Evolutionary conservation across 2,113 vertebrate genomes (phyloP).

Genomic region (Piprites chloris): DNA sequence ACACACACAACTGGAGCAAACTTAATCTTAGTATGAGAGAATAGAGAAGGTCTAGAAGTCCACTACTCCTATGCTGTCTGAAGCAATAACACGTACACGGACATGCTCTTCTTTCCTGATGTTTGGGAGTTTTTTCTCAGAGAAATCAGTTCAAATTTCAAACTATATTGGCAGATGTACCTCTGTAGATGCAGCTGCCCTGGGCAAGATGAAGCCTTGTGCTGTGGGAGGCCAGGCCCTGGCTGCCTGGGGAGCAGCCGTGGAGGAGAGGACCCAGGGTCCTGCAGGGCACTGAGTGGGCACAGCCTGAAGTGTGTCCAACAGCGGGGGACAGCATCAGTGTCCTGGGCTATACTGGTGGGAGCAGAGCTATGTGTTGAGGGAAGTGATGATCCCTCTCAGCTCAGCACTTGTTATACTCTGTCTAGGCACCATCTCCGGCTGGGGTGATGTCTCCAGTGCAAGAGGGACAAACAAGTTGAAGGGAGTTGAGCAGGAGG

Average conservation of each 20-base stretch:
- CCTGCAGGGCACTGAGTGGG: neutral
- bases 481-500: neutral
- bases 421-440: neutral
- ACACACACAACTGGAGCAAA: neutral
- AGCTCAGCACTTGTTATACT: neutral
- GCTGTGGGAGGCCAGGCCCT: neutral
- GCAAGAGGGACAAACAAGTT: neutral
- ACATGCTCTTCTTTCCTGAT: neutral
- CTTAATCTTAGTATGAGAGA: neutral
- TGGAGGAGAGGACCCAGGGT: neutral
- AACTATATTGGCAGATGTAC: neutral
- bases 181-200: neutral
- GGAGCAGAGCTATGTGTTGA: neutral
- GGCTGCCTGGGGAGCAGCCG: neutral
- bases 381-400: neutral
- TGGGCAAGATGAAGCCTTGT: neutral
- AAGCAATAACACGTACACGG: neutral
- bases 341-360: neutral
- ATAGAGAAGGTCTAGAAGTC: neutral
- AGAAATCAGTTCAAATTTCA: neutral
- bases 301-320: neutral
- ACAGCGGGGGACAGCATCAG: neutral
- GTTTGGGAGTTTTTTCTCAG: neutral
- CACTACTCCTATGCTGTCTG: neutral
- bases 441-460: too few species aligned